A percentile compares a stretch with the other conserved stretches of the same genome.
Evolutionary conservation across 2,888 invertebrate species (phyloP).

Genomic region (Drosophila emarginata): DNA sequence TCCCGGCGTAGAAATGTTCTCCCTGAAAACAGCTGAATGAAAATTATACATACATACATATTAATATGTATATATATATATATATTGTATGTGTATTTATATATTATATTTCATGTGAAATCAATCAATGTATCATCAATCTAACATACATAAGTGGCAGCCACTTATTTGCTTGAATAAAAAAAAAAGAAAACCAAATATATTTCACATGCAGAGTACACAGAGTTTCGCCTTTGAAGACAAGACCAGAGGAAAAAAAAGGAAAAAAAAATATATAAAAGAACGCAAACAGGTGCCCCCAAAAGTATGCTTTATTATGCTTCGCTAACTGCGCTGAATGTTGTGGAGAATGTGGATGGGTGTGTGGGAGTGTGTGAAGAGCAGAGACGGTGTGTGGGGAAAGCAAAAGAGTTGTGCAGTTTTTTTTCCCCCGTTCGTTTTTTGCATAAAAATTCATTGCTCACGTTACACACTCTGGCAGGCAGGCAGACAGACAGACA

Average conservation of each 20-base stretch:
- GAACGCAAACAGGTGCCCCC: conserved; percentile 62
- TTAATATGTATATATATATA: no score
- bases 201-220: conserved; percentile 3
- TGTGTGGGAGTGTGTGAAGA: conserved; percentile 38
- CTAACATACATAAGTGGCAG: conserved; percentile 5
- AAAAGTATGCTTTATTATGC: conserved; percentile 60
- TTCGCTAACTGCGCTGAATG: conserved; percentile 34
- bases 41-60: neutral
- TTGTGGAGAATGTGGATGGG: conserved; percentile 6
- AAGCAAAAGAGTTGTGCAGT: conserved; percentile 48
- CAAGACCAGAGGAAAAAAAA: neutral
- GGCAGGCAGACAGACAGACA: conserved; percentile 1
- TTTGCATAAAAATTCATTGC: conserved; percentile 61
- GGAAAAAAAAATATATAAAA: conserved; percentile 19
- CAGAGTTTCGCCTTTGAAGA: conserved; percentile 3
- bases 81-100: neutral
- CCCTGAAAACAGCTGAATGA: neutral
- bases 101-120: conserved; percentile 5
- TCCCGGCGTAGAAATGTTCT: neutral
- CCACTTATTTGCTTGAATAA: conserved; percentile 21
- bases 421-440: conserved; percentile 38
- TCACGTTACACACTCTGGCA: conserved; percentile 41
- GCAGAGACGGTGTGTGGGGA: neutral
- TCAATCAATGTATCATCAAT: conserved; percentile 10
- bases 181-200: neutral